These are phyloP conservation scores for Omphaloscelis lunosa DNA, from an alignment of 2,888 invertebrate species.

Conservation along the genomic window DNA sequence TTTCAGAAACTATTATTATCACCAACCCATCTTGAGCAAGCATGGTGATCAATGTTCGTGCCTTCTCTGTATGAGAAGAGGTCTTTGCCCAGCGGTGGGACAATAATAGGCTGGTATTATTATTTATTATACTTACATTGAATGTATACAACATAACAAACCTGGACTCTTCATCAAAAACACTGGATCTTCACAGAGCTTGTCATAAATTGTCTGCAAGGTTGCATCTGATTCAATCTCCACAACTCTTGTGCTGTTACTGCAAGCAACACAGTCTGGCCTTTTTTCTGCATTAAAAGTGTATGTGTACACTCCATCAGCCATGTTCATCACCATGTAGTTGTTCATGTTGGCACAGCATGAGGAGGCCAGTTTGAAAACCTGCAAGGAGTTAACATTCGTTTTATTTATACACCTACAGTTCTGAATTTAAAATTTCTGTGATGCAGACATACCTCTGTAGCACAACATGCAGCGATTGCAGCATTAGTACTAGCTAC, in stretches of 20 bases:
- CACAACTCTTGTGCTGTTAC: constrained; percentile 92
- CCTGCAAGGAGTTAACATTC: constrained; percentile 83
- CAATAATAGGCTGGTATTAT: too few relatives aligned
- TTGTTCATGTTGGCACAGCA: constrained; percentile 97
- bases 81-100: too few relatives aligned
- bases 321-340: constrained; percentile 98
- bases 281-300: constrained; percentile 98
- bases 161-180: constrained; percentile 98
- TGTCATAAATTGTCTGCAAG: constrained; percentile 95
- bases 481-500: constrained; percentile 99
- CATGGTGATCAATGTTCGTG: too few relatives aligned
- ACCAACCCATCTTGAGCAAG: too few relatives aligned
- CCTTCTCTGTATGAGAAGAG: too few relatives aligned
- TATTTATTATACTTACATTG: not conserved
- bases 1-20: too few relatives aligned
- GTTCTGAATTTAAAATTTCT: not conserved
- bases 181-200: constrained; percentile 93
- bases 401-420: not conserved
- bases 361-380: constrained; percentile 98
- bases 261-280: constrained; percentile 96
- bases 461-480: constrained; percentile 98
- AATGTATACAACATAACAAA: constrained; percentile 9
- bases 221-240: constrained; percentile 91
- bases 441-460: constrained; percentile 91
- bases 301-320: constrained; percentile 98